Evolutionary conservation across 2,888 invertebrate species (phyloP), one percentile per base, ranked within the genome.

Genomic region (Brenthis hecate): DNA sequence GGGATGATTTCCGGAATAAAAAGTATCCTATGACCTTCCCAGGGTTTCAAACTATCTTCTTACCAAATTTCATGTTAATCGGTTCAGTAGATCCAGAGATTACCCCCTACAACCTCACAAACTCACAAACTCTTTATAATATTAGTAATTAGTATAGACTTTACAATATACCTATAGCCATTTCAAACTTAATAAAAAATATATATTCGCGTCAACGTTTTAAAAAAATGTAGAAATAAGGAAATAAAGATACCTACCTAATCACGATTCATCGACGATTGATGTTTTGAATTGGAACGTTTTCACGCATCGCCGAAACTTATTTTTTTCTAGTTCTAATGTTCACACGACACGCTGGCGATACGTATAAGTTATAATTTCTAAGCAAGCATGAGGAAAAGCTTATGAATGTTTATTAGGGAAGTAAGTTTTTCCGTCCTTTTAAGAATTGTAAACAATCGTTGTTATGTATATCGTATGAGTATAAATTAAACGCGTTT

Each of bases 251-350:
- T 53, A 23, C 0, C 2, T 53, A 23, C 0, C 2, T 28, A 60
- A 66, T 58, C 63, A 70, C 56, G 47, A 68, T 65, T 72, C 66
- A 73, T 67, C 36, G 62, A 56, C 55, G 62, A 73, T 62, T 66
- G 64, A 60, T 54, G 66, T 71, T 67, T 70, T 64, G 65, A 69
- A 65, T 66, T 64, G 56, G 36, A 71, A 54, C 65, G 69, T 74
- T 74, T 74, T 71, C 66, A 73, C 74, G 74, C 73, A 62, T 61
- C 63, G 55, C 64, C 56, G 32, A 47, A 50, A 69, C 43, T 3
- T 14, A 13, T 62, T 73, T 71, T 72, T 70, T 67, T 32, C 48
- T 47, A n/a, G 53, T 19, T 47, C 13, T 1, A 60, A 13, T 14
- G 56, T 11, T 54, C 14, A 56, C 70, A 70, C 70, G 67, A 47